phyloP scores from a whole-genome alignment of 2,888 invertebrate genomes.

The Nemoura dubitans region DNA sequence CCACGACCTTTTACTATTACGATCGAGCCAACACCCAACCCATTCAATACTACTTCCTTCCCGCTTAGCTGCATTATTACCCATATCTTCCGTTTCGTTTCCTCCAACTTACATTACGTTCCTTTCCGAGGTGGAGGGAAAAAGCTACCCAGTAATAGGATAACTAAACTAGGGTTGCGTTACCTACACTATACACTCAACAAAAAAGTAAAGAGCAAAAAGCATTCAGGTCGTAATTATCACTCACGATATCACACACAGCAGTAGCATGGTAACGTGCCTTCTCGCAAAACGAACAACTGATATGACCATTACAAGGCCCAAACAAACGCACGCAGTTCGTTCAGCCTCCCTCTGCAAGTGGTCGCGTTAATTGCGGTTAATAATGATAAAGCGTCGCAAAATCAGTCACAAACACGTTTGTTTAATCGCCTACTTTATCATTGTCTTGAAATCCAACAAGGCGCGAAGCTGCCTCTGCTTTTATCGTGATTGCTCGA shows the following conservation, averaged over 20 bases:
- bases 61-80: constrained; percentile 1
- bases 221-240: background rate
- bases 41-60: constrained; percentile 12
- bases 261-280: background rate
- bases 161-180: background rate
- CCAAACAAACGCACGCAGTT: no score
- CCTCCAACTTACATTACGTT: background rate
- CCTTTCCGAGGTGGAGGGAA: background rate
- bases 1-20: constrained; percentile 12
- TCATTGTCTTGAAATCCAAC: background rate
- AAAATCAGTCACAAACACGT: background rate
- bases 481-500: background rate
- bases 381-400: background rate
- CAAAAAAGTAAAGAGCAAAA: background rate
- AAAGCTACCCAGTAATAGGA: background rate
- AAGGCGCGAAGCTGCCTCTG: background rate
- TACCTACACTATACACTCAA: background rate
- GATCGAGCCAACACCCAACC: constrained; percentile 12
- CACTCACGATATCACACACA: background rate
- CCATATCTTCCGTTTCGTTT: background rate
- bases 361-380: background rate
- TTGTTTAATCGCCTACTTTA: background rate
- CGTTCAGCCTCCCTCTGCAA: no score
- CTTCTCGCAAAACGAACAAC: background rate
- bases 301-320: background rate